A percentile compares a stretch with the other conserved stretches of the same genome.
phyloP scores from a whole-genome alignment of 2,888 invertebrate genomes.

The Leptarthrus brevirostris region DNA sequence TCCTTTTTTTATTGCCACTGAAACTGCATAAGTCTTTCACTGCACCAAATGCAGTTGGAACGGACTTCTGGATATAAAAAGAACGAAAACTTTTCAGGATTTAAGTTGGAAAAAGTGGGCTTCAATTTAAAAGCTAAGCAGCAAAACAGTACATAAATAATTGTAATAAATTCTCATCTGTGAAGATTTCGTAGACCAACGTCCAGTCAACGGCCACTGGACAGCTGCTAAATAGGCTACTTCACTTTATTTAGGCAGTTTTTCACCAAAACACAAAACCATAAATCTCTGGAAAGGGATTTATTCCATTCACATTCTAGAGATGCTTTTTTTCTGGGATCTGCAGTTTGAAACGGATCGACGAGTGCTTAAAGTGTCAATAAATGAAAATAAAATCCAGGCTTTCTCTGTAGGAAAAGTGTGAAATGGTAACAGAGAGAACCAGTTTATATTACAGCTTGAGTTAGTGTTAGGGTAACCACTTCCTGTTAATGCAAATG shows the following conservation, averaged over 20 bases:
- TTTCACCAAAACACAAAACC: not conserved
- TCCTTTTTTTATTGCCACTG: not conserved
- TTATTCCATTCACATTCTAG: not conserved
- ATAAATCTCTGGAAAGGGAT: not conserved
- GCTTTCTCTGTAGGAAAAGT: no score
- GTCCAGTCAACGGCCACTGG: not conserved
- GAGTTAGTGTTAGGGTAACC: no score
- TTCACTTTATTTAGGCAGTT: conserved; percentile 2
- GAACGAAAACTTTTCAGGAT: not conserved
- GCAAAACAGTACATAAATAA: conserved; percentile 1
- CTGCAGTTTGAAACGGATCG: no score
- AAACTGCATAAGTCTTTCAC: not conserved
- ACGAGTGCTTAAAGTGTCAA: no score
- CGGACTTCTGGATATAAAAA: not conserved
- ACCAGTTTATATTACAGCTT: no score
- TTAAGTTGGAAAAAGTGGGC: not conserved
- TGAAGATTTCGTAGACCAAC: not conserved
- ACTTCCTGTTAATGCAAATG: no score
- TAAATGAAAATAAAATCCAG: no score
- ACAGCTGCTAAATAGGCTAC: conserved; percentile 3
- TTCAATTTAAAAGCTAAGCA: not conserved
- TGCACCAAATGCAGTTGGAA: not conserved
- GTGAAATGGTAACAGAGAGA: no score
- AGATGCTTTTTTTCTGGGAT: no score
- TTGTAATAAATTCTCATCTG: not conserved